These are phyloP conservation scores for Chrysina gloriosa DNA, from an alignment of 2,888 invertebrate species.

Conservation along the genomic window DNA sequence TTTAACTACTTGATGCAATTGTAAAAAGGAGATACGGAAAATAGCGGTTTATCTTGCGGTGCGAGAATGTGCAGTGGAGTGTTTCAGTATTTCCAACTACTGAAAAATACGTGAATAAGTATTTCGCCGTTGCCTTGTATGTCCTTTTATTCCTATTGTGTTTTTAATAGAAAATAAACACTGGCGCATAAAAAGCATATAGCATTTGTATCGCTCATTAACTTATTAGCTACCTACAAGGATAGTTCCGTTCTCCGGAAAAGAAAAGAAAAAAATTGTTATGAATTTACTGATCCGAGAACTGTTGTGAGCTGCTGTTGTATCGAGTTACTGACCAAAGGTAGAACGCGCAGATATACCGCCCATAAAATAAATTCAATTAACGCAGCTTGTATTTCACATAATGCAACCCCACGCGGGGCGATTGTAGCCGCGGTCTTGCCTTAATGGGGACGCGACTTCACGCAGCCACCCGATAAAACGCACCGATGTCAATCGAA, in stretches of 20 bases:
- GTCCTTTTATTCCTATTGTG: no score
- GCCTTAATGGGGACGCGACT: constrained; percentile 33
- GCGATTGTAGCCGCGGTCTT: constrained; percentile 46
- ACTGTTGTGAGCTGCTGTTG: constrained; percentile 31
- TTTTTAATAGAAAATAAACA: no score
- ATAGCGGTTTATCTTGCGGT: no score
- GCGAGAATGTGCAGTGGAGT: no score
- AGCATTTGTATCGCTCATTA: background rate
- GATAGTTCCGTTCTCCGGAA: constrained; percentile 12
- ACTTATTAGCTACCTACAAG: constrained; percentile 17
- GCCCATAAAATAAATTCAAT: constrained; percentile 55
- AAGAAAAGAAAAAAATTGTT: constrained; percentile 29
- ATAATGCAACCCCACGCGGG: constrained; percentile 52
- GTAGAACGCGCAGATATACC: constrained; percentile 45
- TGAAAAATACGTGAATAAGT: no score
- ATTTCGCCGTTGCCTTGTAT: no score
- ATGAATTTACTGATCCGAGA: constrained; percentile 45
- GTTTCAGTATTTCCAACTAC: no score
- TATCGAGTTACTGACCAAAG: constrained; percentile 40
- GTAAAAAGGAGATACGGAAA: no score
- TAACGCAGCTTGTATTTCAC: constrained; percentile 53
- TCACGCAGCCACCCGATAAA: constrained; percentile 30
- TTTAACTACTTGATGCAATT: no score
- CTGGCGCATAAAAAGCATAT: background rate
- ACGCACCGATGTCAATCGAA: constrained; percentile 34